Conservation (phyloP, 2,797 vertebrate species). For the Botia almorhae region DNA sequence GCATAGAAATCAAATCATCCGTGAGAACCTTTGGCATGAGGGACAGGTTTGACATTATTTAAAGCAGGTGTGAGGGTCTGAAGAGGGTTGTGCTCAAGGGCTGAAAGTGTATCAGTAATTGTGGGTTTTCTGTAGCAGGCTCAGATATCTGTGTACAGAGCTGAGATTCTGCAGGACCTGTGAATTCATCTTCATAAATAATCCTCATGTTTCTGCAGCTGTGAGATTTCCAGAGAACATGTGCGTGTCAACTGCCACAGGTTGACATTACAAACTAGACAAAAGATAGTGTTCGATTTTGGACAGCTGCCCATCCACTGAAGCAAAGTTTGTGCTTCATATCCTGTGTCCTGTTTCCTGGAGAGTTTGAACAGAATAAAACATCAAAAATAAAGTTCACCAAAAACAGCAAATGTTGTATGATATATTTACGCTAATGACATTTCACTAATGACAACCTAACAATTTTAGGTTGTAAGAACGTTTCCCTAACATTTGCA, state of each 20-base stretch:
- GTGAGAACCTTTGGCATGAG: conserved; percentile 70
- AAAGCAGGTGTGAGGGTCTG: conserved; percentile 72
- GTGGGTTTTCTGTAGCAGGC: conserved; percentile 52
- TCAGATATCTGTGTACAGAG: conserved; percentile 62
- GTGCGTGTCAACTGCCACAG: neutral
- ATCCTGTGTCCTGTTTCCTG: neutral
- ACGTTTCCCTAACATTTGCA: too few species aligned
- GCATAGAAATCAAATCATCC: conserved; percentile 45
- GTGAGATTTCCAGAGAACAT: neutral
- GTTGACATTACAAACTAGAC: neutral
- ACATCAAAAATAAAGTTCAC: neutral
- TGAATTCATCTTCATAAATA: conserved; percentile 53
- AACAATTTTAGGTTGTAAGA: too few species aligned
- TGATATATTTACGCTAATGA: neutral
- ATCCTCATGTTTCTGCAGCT: conserved; percentile 41
- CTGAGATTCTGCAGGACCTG: conserved; percentile 32
- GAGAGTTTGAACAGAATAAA: neutral
- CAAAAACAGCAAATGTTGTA: neutral
- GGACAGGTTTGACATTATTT: conserved; percentile 63
- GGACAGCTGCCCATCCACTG: conserved; percentile 34
- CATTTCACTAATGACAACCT: too few species aligned
- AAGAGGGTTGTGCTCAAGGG: conserved; percentile 48
- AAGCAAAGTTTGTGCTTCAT: conserved; percentile 24
- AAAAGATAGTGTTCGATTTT: neutral
- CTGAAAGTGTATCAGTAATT: conserved; percentile 57